These are phyloP conservation scores for Torymus texanus DNA, from an alignment of 2,888 invertebrate genomes.

Conservation along the genomic window DNA sequence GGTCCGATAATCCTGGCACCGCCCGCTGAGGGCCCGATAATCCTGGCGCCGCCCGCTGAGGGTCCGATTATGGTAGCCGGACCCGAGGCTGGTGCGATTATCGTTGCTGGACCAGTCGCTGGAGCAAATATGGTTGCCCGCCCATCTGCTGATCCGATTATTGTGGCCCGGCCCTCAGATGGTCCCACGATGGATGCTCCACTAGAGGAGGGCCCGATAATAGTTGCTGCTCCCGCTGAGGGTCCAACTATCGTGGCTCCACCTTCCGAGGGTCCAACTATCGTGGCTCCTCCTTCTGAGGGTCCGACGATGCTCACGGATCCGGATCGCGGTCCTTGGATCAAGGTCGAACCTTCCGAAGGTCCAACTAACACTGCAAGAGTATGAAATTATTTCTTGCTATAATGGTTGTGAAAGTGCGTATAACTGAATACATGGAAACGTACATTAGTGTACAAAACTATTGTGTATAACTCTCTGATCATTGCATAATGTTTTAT, in stretches of 20 bases:
- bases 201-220: conserved; percentile 56
- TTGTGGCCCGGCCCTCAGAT: conserved; percentile 3
- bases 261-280: conserved; percentile 58
- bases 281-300: conserved; percentile 59
- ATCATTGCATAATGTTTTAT: no score
- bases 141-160: conserved; percentile 11
- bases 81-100: conserved; percentile 57
- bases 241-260: conserved; percentile 50
- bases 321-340: conserved; percentile 42
- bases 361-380: conserved; percentile 46
- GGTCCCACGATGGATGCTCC: conserved; percentile 41
- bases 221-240: conserved; percentile 58
- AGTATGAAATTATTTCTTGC: not conserved
- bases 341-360: conserved; percentile 4
- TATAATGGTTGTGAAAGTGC: no score
- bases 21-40: conserved; percentile 66
- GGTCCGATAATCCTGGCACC: conserved; percentile 69
- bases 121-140: conserved; percentile 57
- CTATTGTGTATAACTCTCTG: no score
- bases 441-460: no score
- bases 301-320: conserved; percentile 57
- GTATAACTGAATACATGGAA: no score
- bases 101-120: conserved; percentile 49
- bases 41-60: not conserved
- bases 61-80: conserved; percentile 52